Evolutionary conservation across 2,113 vertebrate species (phyloP).

Genomic region (Melierax canorus): DNA sequence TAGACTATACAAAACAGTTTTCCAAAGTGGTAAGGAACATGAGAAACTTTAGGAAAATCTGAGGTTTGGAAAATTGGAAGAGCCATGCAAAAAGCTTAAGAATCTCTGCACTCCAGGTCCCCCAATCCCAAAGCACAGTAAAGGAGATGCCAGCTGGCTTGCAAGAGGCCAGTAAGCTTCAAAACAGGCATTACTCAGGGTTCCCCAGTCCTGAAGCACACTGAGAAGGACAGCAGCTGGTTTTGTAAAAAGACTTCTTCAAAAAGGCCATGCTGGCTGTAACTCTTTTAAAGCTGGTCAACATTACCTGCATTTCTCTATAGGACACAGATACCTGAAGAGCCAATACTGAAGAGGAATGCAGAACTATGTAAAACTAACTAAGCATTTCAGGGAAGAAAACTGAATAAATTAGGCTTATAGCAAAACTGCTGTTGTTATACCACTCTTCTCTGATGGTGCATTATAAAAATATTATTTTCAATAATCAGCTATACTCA

Average conservation of each 20-base stretch:
- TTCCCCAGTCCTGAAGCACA: not conserved
- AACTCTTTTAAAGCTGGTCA: not conserved
- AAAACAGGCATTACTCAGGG: not conserved
- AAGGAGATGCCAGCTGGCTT: too few relatives aligned
- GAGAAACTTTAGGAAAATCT: conserved; percentile 20
- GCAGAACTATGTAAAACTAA: not conserved
- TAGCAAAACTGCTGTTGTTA: not conserved
- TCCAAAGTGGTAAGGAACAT: not conserved
- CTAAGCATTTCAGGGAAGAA: not conserved
- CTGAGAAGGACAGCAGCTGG: not conserved
- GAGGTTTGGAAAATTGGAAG: not conserved
- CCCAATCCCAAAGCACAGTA: too few relatives aligned
- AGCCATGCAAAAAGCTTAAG: too few relatives aligned
- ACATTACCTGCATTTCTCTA: not conserved
- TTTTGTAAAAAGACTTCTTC: not conserved
- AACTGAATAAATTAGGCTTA: not conserved
- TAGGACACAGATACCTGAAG: not conserved
- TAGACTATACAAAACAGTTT: not conserved
- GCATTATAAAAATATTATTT: not conserved
- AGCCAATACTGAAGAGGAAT: not conserved
- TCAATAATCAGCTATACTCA: not conserved
- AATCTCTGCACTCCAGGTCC: too few relatives aligned
- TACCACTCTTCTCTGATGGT: not conserved
- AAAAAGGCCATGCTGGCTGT: not conserved
- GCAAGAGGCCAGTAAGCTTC: too few relatives aligned